A percentile compares a stretch with the other conserved stretches of the same genome.
These are phyloP conservation scores for Anas platyrhynchos DNA, from an alignment of 2,113 vertebrate species.

Conservation along the genomic window DNA sequence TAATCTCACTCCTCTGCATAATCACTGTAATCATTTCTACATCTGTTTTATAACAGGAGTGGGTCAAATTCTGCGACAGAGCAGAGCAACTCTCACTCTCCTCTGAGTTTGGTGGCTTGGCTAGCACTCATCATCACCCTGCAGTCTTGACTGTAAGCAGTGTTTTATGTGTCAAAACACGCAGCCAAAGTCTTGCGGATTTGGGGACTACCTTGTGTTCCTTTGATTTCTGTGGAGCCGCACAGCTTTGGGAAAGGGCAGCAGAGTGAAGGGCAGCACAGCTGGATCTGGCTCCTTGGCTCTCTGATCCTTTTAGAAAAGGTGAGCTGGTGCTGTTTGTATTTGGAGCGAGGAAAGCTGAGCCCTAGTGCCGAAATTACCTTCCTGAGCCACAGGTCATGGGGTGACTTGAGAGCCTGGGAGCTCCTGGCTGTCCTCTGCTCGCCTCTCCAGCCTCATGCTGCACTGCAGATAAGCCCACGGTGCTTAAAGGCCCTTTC, in stretches of 20 bases:
- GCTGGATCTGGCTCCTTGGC: neutral
- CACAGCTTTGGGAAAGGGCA: neutral
- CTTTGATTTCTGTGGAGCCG: neutral
- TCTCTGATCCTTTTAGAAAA: neutral
- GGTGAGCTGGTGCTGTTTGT: neutral
- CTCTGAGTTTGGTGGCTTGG: neutral
- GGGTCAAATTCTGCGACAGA: neutral
- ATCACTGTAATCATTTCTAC: constrained; percentile 45
- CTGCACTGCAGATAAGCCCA: constrained; percentile 48
- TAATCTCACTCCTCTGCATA: constrained; percentile 43
- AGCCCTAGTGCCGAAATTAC: neutral
- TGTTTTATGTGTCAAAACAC: neutral
- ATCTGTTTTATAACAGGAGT: constrained; percentile 42
- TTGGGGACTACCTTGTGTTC: neutral
- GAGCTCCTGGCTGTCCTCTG: neutral
- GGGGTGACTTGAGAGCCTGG: neutral
- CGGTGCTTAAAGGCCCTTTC: neutral
- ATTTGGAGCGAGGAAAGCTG: neutral
- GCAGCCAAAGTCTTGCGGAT: neutral
- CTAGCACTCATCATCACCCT: neutral
- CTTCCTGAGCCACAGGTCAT: neutral
- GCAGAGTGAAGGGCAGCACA: neutral
- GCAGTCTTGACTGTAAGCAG: neutral
- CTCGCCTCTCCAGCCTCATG: neutral
- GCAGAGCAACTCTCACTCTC: neutral